Conservation (phyloP, 1,140 invertebrate species). For the Aphaenogaster ashmeadi region DNA sequence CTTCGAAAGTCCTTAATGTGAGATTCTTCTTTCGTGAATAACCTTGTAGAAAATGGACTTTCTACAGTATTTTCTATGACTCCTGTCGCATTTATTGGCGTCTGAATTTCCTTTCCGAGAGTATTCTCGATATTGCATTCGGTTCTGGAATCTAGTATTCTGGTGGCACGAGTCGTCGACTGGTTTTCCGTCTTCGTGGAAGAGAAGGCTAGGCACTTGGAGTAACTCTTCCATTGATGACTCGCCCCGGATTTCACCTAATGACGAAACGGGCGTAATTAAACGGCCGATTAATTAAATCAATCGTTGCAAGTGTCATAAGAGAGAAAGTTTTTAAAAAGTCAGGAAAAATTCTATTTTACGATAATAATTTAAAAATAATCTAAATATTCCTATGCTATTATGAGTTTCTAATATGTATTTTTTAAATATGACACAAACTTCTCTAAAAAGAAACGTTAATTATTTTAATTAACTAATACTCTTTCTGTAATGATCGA, state of each 20-base stretch:
- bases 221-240: conserved; percentile 57
- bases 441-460: background rate
- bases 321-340: conserved; percentile 18
- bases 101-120: conserved; percentile 10
- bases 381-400: background rate
- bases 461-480: background rate
- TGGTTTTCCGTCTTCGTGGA: conserved; percentile 43
- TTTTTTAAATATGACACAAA: background rate
- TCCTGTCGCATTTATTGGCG: background rate
- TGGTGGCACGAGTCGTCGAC: conserved; percentile 12
- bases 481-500: background rate
- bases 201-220: conserved; percentile 48
- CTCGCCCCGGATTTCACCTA: conserved; percentile 56
- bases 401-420: background rate
- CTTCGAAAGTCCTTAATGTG: background rate
- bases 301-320: background rate
- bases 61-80: conserved; percentile 25
- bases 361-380: background rate
- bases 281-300: conserved; percentile 26
- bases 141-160: conserved; percentile 20
- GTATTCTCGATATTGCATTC: conserved; percentile 46
- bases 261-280: conserved; percentile 23
- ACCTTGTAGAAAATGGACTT: conserved; percentile 5
- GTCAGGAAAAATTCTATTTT: background rate
- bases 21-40: conserved; percentile 31